Percentiles rank a stretch among this genome's conserved stretches.
Evolutionary conservation across 2,888 invertebrate species (phyloP).

Genomic region (Acronicta aceris): DNA sequence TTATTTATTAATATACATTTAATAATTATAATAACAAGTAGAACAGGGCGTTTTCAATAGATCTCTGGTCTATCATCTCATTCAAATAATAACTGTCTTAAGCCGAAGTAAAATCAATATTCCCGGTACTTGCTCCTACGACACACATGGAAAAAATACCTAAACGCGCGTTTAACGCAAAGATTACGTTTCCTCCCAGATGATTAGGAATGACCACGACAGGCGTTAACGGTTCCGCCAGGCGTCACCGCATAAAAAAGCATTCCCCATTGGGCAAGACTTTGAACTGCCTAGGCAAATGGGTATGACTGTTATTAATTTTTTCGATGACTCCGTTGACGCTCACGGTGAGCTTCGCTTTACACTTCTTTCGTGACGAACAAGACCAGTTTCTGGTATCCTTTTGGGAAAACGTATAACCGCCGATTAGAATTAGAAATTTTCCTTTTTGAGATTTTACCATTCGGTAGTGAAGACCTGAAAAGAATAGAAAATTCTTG

Average conservation of each 20-base stretch:
- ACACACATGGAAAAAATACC: background rate
- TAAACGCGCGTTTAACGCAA: no score
- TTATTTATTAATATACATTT: no score
- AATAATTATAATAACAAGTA: no score
- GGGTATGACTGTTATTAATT: conserved; percentile 18
- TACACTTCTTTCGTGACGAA: conserved; percentile 58
- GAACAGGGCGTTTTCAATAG: no score
- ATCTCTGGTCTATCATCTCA: no score
- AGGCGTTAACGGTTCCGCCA: no score
- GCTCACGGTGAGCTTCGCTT: conserved; percentile 62
- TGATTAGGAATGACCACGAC: no score
- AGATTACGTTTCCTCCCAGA: no score
- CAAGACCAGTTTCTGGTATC: conserved; percentile 54
- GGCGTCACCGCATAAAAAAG: background rate
- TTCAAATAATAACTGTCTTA: no score
- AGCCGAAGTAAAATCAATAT: no score
- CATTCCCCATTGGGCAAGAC: background rate
- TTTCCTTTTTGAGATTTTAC: conserved; percentile 55
- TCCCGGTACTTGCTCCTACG: no score
- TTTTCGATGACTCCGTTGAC: background rate
- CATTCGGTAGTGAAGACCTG: conserved; percentile 44
- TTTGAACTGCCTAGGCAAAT: conserved; percentile 9
- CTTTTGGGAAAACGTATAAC: conserved; percentile 51
- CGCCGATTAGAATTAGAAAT: conserved; percentile 49
- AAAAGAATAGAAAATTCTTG: background rate